Base-by-base conservation (phyloP, 2,888 invertebrate species). In the Patella caerulea region DNA sequence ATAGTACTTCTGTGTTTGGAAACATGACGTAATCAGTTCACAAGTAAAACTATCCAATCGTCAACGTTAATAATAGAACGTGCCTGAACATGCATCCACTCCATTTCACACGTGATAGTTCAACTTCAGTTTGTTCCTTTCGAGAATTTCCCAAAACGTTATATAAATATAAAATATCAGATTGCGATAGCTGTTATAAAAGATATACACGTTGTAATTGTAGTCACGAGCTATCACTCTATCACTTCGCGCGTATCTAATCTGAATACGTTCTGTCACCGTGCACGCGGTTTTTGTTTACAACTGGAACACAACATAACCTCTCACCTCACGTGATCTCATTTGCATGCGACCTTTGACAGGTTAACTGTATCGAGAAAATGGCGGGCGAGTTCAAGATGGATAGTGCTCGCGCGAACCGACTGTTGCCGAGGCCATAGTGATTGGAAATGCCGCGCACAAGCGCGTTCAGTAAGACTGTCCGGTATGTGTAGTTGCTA, bases 271-370 rank as follows among this genome's bases (percentile, higher is more conserved):
- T 45, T 45, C 45, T 45, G 45, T 65, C 19, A 65, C 65, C 19
- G 65, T 65, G 65, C 65, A 65, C 65, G 65, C 19, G 65, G 65
- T 65, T 65, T 45, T 65, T 65, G 65, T 65, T 65, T 65, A 65
- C 24, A 65, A 24, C 65, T 19, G 19, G 65, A 65, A 24, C 65
- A 65, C 24, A 65, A 65, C 65, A 65, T 65, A 65, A 65, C 65
- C 65, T 65, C 24, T 65, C 65, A 65, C 65, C 65, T 19, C 65
- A 65, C 65, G 65, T 65, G 65, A 65, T 65, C 19, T 24, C 45
- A 65, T 65, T 65, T 65, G 24, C 65, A 65, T 65, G 24, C 14
- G 65, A 65, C 65, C 19, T 65, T 24, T 45, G 45, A 45, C 45
- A 45, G 45, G 45, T 45, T 45, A 45, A 45, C 45, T 45, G 45